Conservation (phyloP, 2,113 vertebrate species). For the Cromileptes altivelis region DNA sequence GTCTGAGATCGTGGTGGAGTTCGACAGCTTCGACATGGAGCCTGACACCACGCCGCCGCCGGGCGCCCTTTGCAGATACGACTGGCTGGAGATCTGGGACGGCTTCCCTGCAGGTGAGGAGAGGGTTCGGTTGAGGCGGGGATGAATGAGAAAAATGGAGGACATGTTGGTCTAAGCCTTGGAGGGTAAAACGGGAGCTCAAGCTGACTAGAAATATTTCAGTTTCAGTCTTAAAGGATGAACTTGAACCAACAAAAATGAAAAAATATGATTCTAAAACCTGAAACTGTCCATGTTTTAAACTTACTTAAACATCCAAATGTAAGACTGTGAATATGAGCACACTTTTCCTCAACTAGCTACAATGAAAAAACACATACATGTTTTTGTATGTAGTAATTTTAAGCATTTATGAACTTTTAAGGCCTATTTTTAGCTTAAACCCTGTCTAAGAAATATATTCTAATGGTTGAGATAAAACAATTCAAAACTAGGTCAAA, state of each 20-base stretch:
- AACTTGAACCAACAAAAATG: not conserved
- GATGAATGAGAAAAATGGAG: not conserved
- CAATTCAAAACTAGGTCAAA: not conserved
- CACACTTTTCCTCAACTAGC: not conserved
- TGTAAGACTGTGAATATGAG: not conserved
- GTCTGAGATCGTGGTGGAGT: conserved; percentile 97
- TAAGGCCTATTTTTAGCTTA: not conserved
- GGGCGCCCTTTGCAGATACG: conserved; percentile 93
- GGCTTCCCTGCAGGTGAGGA: conserved; percentile 95
- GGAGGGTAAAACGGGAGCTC: not conserved
- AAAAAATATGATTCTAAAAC: not conserved
- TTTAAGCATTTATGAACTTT: not conserved
- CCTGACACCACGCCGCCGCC: conserved; percentile 92
- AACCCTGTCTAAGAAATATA: not conserved
- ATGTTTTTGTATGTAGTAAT: not conserved
- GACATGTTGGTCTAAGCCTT: too few relatives aligned
- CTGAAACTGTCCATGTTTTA: not conserved
- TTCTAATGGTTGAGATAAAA: not conserved
- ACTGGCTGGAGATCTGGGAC: conserved; percentile 98
- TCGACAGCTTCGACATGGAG: conserved; percentile 97
- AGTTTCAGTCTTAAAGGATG: not conserved
- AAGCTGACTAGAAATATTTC: not conserved
- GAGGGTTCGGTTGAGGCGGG: not conserved
- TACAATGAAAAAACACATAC: not conserved
- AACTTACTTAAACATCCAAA: not conserved